These are phyloP conservation scores for Nannobrachium achirus DNA, from an alignment of 2,113 vertebrate species.

Conservation along the genomic window DNA sequence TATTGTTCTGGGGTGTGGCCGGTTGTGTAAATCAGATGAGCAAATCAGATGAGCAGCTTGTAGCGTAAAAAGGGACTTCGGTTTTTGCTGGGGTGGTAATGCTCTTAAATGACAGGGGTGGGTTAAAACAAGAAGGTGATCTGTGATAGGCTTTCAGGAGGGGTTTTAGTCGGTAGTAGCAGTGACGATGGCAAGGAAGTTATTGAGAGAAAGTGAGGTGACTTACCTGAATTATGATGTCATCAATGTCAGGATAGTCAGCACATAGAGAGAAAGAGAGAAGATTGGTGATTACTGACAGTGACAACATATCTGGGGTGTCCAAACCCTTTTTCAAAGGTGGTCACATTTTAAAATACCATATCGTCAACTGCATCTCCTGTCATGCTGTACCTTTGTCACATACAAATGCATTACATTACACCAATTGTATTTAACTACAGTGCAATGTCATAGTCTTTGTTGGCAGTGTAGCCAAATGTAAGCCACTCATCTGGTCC, in stretches of 20 bases:
- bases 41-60: constrained; percentile 21
- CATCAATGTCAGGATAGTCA: constrained; percentile 6
- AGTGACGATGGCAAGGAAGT: constrained; percentile 26
- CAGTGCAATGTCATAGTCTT: too few relatives aligned
- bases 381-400: too few relatives aligned
- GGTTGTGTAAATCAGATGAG: constrained; percentile 15
- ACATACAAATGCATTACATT: background rate
- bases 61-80: constrained; percentile 9
- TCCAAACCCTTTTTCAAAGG: too few relatives aligned
- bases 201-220: constrained; percentile 3
- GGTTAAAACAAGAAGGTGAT: constrained; percentile 16
- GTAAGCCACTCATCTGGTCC: too few relatives aligned
- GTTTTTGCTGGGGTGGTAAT: constrained; percentile 15
- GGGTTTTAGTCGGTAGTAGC: constrained; percentile 2
- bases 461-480: too few relatives aligned
- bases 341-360: too few relatives aligned
- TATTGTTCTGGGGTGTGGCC: background rate
- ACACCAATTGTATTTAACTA: too few relatives aligned
- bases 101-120: constrained; percentile 18
- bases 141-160: constrained; percentile 20
- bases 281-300: too few relatives aligned
- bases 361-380: too few relatives aligned
- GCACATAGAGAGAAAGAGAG: constrained; percentile 51
- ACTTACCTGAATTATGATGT: constrained; percentile 60
- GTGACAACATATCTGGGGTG: too few relatives aligned